A percentile compares a stretch with the other conserved stretches of the same genome.
Conservation (phyloP, 53 echinoderm and acorn worm species). For the Crossaster papposus region DNA sequence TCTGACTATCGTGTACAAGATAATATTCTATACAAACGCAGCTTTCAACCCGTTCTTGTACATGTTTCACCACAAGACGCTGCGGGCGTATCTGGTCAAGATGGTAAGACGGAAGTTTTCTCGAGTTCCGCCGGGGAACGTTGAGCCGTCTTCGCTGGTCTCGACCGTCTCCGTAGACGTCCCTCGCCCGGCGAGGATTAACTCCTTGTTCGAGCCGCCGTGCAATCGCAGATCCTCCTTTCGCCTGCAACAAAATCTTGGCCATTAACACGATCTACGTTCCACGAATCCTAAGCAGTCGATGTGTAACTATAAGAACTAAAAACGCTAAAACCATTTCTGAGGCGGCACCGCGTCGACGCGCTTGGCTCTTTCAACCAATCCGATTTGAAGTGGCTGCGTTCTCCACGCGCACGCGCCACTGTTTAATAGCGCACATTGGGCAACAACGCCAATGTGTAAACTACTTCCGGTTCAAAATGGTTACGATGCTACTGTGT, state of each 20-base stretch:
- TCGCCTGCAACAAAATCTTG: not conserved
- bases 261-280: not conserved
- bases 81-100: slow-evolving; percentile 22
- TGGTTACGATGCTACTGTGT: too few species aligned
- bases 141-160: slow-evolving; percentile 19
- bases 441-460: too few species aligned
- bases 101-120: slow-evolving; percentile 33
- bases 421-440: too few species aligned
- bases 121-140: slow-evolving; percentile 26
- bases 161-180: slow-evolving; percentile 19
- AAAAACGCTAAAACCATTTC: too few species aligned
- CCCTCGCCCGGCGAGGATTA: slow-evolving; percentile 9
- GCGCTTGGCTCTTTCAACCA: too few species aligned
- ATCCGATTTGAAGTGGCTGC: too few species aligned
- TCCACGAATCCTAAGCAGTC: not conserved
- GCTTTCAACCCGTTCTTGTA: slow-evolving; percentile 59
- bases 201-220: slow-evolving; percentile 20
- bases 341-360: too few species aligned
- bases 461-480: too few species aligned
- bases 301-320: too few species aligned
- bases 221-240: not conserved
- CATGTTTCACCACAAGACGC: slow-evolving; percentile 47
- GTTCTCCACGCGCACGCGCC: too few species aligned
- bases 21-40: slow-evolving; percentile 52
- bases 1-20: slow-evolving; percentile 26